These are phyloP conservation scores for Hylia prasina DNA, from an alignment of 2,113 vertebrate species.

Conservation along the genomic window DNA sequence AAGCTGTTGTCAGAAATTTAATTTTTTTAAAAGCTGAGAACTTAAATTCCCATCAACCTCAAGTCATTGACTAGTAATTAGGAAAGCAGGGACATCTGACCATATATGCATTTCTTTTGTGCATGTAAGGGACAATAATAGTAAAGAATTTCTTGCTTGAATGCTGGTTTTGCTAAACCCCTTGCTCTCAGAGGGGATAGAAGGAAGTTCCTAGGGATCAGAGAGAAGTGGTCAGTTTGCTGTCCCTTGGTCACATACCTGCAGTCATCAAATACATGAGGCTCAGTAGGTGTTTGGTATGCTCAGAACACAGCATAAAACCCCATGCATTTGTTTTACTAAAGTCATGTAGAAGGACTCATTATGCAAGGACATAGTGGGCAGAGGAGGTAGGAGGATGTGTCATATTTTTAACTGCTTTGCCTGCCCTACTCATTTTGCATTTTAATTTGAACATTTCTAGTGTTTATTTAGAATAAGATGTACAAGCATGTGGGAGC, in stretches of 20 bases:
- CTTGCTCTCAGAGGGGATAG: background rate
- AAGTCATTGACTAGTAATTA: background rate
- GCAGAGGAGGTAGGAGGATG: background rate
- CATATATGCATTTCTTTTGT: background rate
- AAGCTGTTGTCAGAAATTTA: background rate
- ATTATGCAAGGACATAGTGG: background rate
- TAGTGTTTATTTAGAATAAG: background rate
- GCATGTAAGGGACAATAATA: background rate
- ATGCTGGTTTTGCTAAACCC: background rate
- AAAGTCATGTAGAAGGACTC: background rate
- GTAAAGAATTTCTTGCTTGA: background rate
- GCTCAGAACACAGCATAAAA: background rate
- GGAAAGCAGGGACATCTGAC: background rate
- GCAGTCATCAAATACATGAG: background rate
- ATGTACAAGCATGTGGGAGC: no score
- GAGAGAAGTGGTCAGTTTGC: background rate
- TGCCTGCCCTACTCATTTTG: background rate
- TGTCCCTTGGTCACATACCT: background rate
- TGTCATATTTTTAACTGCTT: background rate
- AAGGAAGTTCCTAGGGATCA: background rate
- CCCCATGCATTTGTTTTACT: background rate
- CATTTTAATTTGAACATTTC: background rate
- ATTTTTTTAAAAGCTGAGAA: background rate
- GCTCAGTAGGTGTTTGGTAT: background rate
- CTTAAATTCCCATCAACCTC: background rate